Evolutionary conservation across 2,888 invertebrate genomes (phyloP), one percentile per base, ranked within the genome.

Genomic region (Ophion ventricosus): DNA sequence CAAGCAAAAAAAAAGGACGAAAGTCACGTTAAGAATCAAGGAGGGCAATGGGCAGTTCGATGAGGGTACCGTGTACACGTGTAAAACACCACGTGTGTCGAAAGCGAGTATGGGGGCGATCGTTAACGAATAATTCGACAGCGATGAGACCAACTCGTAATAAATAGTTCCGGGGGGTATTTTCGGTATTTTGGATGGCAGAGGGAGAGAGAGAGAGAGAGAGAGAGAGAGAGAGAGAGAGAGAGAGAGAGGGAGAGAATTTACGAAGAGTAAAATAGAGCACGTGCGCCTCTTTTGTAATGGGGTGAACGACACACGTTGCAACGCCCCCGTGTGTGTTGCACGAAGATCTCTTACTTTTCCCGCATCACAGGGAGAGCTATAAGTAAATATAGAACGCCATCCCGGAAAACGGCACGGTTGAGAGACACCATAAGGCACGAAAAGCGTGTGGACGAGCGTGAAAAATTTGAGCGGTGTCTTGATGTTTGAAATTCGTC

Each of bases 331-430:
- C 75, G 61, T 70, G 20, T 74, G 29, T 57, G 14, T 63, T 59
- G 35, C 74, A 74, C 56, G 75, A 56, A 61, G 35, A 72, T 64
- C 54, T 49, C 49, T 61, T 54, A 70, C 29, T 49, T 25, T 54
- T 25, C 81, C 80, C 73, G 73, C 79, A 80, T 73, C 61, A 23
- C 57, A 20, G 26, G 20, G 64, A 73, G 66, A 76, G 29, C 67
- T 69, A 69, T 49, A 54, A 86, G 87, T 88, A 88, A 89, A 89
- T 89, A 88, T 89, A 89, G 89, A 89, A 86, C 84, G 86, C 84
- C 83, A 85, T 86, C 87, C 85, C 76, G 86, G 84, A 61, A 84
- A 70, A 73, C 25, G n/a, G 35, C 59, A 35, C n/a, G 59, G 43
- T 25, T 11, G 56, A 29, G 72, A 23, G 35, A 76, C 17, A 35